phyloP scores from a whole-genome alignment of 1,140 invertebrate genomes.

The Drosophila nasuta region DNA sequence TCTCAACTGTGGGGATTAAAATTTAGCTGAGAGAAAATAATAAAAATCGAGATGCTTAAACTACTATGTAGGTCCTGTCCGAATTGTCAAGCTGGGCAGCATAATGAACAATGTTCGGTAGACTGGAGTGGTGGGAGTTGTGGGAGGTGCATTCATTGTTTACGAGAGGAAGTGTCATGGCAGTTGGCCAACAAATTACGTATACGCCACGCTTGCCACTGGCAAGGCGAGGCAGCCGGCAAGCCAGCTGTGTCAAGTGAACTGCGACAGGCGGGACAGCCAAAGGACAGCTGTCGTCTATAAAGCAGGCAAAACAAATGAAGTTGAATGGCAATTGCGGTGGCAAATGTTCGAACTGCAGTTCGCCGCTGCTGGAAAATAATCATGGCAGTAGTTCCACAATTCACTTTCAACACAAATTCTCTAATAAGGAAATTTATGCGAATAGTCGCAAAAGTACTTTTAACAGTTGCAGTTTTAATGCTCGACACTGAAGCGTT shows the following conservation, averaged over 20 bases:
- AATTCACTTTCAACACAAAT: constrained; percentile 1
- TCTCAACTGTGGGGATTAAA: constrained; percentile 1
- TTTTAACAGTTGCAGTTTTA: constrained; percentile 28
- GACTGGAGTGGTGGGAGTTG: not conserved
- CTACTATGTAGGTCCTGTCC: not conserved
- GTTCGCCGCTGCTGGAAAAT: constrained; percentile 11
- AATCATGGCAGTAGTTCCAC: constrained; percentile 9
- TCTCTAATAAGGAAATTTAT: not conserved
- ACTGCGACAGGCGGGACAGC: constrained; percentile 24
- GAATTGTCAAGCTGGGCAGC: constrained; percentile 1
- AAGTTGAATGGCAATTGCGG: constrained; percentile 40
- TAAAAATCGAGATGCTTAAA: constrained; percentile 10
- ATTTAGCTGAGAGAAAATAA: constrained; percentile 17
- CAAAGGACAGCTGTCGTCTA: constrained; percentile 29
- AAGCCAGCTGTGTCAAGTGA: constrained; percentile 35
- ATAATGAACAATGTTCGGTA: constrained; percentile 30
- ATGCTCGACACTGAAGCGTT: constrained; percentile 22
- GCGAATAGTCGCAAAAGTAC: not conserved
- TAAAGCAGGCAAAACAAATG: constrained; percentile 39
- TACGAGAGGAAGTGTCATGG: constrained; percentile 29
- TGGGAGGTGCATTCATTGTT: constrained; percentile 11
- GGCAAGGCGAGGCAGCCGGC: constrained; percentile 11
- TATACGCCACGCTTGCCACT: constrained; percentile 38
- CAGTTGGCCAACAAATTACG: constrained; percentile 54
- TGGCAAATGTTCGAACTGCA: constrained; percentile 30